phyloP scores from a whole-genome alignment of 2,888 invertebrate species.

The Drosophila multiciliata region DNA sequence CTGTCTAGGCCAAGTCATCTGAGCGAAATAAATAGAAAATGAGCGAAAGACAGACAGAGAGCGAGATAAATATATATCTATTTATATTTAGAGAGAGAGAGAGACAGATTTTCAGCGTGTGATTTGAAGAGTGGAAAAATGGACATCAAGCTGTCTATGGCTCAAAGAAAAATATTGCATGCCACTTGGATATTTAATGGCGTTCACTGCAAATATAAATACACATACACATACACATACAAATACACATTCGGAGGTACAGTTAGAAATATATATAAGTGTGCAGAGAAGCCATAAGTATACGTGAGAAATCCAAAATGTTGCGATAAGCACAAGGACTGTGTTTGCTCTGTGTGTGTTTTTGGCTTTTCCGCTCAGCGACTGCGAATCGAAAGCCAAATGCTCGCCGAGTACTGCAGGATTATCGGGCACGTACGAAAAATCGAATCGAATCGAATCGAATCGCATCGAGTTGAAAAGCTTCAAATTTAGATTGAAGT shows the following conservation, averaged over 20 bases:
- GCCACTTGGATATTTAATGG: constrained; percentile 77
- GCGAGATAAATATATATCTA: background rate
- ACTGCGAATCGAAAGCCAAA: constrained; percentile 28
- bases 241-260: constrained; percentile 4
- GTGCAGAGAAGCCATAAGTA: constrained; percentile 60
- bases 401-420: constrained; percentile 33
- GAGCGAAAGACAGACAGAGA: background rate
- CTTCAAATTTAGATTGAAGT: constrained; percentile 78
- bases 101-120: background rate
- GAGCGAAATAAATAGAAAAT: constrained; percentile 49
- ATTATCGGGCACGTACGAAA: constrained; percentile 74
- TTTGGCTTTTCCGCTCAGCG: constrained; percentile 32
- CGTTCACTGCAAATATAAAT: constrained; percentile 62
- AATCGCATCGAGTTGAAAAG: constrained; percentile 37
- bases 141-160: constrained; percentile 45
- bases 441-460: constrained; percentile 41
- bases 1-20: constrained; percentile 32
- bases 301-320: constrained; percentile 79
- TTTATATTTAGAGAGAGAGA: background rate
- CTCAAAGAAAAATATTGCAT: constrained; percentile 72
- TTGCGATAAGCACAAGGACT: constrained; percentile 58
- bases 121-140: background rate
- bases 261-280: constrained; percentile 34
- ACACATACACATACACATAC: constrained; percentile 39
- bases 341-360: constrained; percentile 28